Conservation (phyloP, 2,888 invertebrate genomes). For the Eretmocerus hayati region DNA sequence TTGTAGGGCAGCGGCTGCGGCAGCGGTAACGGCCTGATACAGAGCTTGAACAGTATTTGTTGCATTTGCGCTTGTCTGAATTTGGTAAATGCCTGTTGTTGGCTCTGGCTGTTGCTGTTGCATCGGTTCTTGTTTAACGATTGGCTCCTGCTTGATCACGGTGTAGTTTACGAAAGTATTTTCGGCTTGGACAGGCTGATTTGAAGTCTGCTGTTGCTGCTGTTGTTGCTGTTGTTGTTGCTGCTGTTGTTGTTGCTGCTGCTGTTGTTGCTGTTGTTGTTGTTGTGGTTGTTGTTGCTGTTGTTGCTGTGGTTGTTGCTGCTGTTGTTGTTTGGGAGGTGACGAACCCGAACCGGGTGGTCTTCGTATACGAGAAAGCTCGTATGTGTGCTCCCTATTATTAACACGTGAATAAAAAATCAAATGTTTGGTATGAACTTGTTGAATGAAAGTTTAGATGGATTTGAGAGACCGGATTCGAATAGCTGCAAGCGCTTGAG, state of each 20-base stretch:
- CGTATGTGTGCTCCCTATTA: slow-evolving; percentile 73
- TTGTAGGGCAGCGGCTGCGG: slow-evolving; percentile 24
- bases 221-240: slow-evolving; percentile 6
- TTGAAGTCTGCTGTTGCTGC: slow-evolving; percentile 6
- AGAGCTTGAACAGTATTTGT: no score
- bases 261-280: slow-evolving; percentile 4
- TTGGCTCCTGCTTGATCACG: no score
- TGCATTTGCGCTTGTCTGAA: slow-evolving; percentile 33
- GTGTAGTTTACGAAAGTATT: no score
- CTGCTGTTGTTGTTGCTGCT: slow-evolving; percentile 2
- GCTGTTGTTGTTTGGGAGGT: slow-evolving; percentile 28
- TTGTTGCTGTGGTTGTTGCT: slow-evolving; percentile 10
- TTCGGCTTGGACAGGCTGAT: slow-evolving; percentile 3
- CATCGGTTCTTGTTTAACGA: no score
- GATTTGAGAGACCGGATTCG: no score
- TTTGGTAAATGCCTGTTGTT: slow-evolving; percentile 1
- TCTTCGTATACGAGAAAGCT: slow-evolving; percentile 71
- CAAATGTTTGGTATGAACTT: no score
- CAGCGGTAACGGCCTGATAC: slow-evolving; percentile 34
- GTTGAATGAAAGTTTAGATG: no score
- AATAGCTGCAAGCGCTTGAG: no score
- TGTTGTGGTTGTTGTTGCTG: slow-evolving; percentile 9
- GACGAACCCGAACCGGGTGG: slow-evolving; percentile 40
- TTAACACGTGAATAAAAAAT: no score
- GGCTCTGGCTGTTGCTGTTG: slow-evolving; percentile 40